Evolutionary conservation across 2,888 invertebrate species (phyloP), one percentile per base, ranked within the genome.

Genomic region (Drosophila algonquin): DNA sequence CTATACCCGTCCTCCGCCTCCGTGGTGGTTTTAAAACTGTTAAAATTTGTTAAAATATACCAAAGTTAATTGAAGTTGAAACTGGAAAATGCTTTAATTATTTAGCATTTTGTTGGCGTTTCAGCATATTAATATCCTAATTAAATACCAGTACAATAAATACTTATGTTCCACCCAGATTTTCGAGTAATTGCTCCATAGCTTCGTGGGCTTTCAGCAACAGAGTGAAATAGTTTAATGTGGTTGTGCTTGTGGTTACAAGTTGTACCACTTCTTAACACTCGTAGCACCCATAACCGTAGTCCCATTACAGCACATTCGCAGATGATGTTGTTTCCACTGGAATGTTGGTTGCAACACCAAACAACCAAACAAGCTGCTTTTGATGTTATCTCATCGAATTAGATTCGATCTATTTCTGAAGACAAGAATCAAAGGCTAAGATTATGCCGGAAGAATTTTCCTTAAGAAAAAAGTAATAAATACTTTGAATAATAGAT

Each of bases 11-110:
- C 12, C 53, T 0, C 14, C 73, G 4, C 52, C 60, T 1, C 74
- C 73, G 1, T 73, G 73, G 73, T 73, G 73, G 73, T 70, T 44
- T 10, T 67, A 30, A 21, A n/a, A 10, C 18, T 16, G 14, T 47
- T 10, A 8, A 8, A 30, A 30, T 8, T 30, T 30, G 30, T 30
- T n/a, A 12, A 10, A 55, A 14, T 16, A 0, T 2, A 10, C 21
- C 45, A 12, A 24, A 54, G 5, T 45, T 35, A 6, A 54, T 52
- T 48, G 40, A 6, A 14, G 14, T 14, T 40, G 14, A 40, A 14
- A 40, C n/a, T n/a, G 40, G 14, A 40, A 40, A 40, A 14, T 14
- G 14, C 40, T 2, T 14, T 6, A 6, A 0, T 6, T 14, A 14
- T n/a, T 14, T 7, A 40, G 4, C 32, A 4, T 32, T 32, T 32